Evolutionary conservation across 2,113 vertebrate genomes (phyloP).

Genomic region (Microtus richardsoni): DNA sequence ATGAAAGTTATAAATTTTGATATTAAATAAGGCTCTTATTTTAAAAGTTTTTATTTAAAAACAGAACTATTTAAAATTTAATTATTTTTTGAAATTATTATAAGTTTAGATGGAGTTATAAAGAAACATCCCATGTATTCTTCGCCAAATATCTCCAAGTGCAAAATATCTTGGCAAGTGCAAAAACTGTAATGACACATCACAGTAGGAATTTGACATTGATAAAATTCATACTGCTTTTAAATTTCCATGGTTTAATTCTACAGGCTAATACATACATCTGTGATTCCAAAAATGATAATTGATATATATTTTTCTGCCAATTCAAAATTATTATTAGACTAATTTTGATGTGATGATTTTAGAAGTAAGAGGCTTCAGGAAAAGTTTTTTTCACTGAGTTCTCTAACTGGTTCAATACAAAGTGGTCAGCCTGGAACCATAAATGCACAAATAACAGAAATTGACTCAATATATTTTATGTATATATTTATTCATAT

Average conservation of each 20-base stretch:
- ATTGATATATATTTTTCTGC: neutral
- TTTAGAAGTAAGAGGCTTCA: neutral
- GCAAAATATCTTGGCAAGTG: too few species aligned
- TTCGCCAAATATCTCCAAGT: neutral
- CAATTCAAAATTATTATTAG: neutral
- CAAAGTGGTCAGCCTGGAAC: neutral
- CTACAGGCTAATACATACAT: neutral
- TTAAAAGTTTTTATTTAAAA: neutral
- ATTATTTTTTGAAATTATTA: conserved; percentile 11
- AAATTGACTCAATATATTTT: neutral
- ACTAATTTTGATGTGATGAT: neutral
- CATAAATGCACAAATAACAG: neutral
- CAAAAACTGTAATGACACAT: neutral
- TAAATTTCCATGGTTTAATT: neutral
- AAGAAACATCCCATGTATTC: neutral
- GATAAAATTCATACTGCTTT: neutral
- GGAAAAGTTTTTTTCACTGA: neutral
- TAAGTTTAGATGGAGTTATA: neutral
- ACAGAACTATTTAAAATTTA: neutral
- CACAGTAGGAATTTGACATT: neutral
- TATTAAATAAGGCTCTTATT: neutral
- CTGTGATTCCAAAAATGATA: neutral
- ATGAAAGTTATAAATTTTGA: neutral
- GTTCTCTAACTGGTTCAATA: neutral
- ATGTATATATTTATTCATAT: neutral